Evolutionary conservation across 2,113 vertebrate species (phyloP).

Genomic region (Lagenorhynchus albirostris): DNA sequence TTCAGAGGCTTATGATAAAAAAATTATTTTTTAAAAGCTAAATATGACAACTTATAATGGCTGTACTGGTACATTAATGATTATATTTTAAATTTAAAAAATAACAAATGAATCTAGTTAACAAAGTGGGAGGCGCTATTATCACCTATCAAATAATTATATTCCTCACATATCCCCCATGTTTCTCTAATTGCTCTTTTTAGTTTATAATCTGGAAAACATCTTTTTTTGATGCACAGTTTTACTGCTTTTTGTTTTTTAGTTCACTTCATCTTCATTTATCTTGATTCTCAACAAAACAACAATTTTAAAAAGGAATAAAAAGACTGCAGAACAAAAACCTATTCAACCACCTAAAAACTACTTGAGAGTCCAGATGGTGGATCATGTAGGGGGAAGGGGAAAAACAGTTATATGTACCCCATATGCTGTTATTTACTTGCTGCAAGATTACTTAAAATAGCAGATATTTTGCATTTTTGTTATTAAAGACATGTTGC

Average conservation of each 20-base stretch:
- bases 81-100: neutral
- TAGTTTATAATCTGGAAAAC: neutral
- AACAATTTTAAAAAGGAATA: neutral
- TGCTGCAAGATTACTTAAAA: slow-evolving; percentile 36
- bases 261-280: neutral
- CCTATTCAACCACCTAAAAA: neutral
- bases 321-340: neutral
- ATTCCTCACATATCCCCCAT: neutral
- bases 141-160: neutral
- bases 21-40: neutral
- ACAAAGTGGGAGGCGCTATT: neutral
- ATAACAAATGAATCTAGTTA: neutral
- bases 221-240: neutral
- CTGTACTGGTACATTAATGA: neutral
- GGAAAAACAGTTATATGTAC: neutral
- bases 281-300: neutral
- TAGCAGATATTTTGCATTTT: slow-evolving; percentile 14
- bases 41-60: neutral
- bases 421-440: neutral
- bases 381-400: neutral
- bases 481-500: neutral
- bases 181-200: neutral
- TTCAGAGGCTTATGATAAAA: neutral
- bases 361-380: neutral
- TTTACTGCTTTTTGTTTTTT: neutral